phyloP scores from a whole-genome alignment of 1,140 invertebrate species.

The Cherax destructor region DNA sequence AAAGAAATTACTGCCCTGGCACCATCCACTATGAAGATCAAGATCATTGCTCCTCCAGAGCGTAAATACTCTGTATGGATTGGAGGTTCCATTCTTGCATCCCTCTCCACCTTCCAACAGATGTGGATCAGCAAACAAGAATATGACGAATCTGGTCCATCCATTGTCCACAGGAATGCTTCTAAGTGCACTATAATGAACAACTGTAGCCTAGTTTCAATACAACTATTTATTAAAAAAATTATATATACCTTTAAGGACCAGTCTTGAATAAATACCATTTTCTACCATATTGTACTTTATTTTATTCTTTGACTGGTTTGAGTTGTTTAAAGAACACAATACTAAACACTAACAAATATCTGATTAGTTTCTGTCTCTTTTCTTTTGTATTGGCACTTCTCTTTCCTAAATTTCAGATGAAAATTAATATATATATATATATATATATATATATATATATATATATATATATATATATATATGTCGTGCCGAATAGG shows the following conservation, averaged over 20 bases:
- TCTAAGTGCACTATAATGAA: conserved; percentile 6
- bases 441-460: too few relatives aligned
- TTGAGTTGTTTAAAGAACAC: too few relatives aligned
- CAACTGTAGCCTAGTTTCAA: background rate
- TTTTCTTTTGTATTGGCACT: too few relatives aligned
- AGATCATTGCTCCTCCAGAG: conserved; percentile 57
- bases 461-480: too few relatives aligned
- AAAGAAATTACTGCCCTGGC: conserved; percentile 55
- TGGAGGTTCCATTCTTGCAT: conserved; percentile 50
- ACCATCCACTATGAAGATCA: conserved; percentile 57
- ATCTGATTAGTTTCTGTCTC: too few relatives aligned
- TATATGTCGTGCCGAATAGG: too few relatives aligned
- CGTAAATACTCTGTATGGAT: conserved; percentile 62
- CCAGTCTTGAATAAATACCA: too few relatives aligned
- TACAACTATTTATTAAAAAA: background rate
- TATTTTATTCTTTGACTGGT: background rate
- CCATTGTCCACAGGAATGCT: conserved; percentile 60
- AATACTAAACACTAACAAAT: too few relatives aligned
- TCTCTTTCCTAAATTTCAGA: too few relatives aligned
- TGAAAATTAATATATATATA: too few relatives aligned
- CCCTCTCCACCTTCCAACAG: conserved; percentile 57
- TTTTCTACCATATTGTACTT: background rate
- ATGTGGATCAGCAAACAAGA: conserved; percentile 63
- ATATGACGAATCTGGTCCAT: conserved; percentile 50
- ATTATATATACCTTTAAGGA: too few relatives aligned